A percentile compares a stretch with the other conserved stretches of the same genome.
phyloP scores from a whole-genome alignment of 2,888 invertebrate species.

The Cerastis leucographa region DNA sequence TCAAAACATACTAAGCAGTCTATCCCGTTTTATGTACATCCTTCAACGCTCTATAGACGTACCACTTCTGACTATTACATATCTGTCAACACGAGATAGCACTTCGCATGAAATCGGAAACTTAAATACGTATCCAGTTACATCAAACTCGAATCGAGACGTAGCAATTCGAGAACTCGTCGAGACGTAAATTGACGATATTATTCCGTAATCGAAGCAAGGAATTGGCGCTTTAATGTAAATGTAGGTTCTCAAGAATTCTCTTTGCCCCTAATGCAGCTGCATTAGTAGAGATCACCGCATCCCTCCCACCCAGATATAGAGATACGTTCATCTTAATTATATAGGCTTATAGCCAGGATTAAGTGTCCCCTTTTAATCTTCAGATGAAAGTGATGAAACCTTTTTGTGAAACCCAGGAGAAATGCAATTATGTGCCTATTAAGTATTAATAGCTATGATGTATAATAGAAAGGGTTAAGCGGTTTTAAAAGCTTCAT shows the following conservation, averaged over 20 bases:
- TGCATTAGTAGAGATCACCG: slow-evolving; percentile 73
- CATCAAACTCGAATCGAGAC: slow-evolving; percentile 61
- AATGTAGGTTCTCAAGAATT: slow-evolving; percentile 71
- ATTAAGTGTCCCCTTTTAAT: slow-evolving; percentile 77
- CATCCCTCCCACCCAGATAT: slow-evolving; percentile 58
- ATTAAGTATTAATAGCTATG: slow-evolving; percentile 80
- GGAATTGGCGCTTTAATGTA: slow-evolving; percentile 63
- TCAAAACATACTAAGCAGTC: background rate
- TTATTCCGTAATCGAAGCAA: slow-evolving; percentile 71
- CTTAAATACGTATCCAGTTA: slow-evolving; percentile 58
- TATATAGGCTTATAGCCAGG: slow-evolving; percentile 70
- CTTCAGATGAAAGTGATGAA: slow-evolving; percentile 70
- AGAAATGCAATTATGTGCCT: slow-evolving; percentile 77
- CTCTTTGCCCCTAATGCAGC: slow-evolving; percentile 77
- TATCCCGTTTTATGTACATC: background rate
- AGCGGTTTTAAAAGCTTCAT: slow-evolving; percentile 68
- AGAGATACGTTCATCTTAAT: slow-evolving; percentile 71
- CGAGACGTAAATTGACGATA: slow-evolving; percentile 68
- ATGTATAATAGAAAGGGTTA: slow-evolving; percentile 75
- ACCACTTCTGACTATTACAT: slow-evolving; percentile 41
- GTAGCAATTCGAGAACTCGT: slow-evolving; percentile 68
- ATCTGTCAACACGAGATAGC: slow-evolving; percentile 60
- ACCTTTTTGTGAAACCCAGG: slow-evolving; percentile 67
- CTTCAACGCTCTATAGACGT: slow-evolving; percentile 11
- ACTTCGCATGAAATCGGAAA: slow-evolving; percentile 51